These are phyloP conservation scores for Baronia brevicornis DNA, from an alignment of 2,888 invertebrate species.

Conservation along the genomic window DNA sequence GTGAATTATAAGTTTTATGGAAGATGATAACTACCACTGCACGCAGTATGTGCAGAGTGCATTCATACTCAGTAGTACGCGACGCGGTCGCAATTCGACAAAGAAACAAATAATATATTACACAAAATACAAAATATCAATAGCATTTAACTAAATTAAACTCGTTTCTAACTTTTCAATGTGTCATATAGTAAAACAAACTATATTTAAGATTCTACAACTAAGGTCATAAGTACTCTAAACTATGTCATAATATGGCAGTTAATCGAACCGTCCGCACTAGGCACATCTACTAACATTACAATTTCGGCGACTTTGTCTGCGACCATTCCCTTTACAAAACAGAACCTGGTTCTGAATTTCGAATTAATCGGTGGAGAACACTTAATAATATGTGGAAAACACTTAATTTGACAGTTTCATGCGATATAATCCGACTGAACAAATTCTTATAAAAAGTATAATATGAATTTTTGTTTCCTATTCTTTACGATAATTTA, in stretches of 20 bases:
- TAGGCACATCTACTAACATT: conserved; percentile 51
- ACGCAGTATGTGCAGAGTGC: conserved; percentile 39
- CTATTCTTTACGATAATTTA: too few species aligned
- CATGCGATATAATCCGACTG: conserved; percentile 14
- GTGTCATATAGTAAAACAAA: conserved; percentile 55
- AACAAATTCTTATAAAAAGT: too few species aligned
- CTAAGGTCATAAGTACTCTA: conserved; percentile 64
- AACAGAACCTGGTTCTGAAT: conserved; percentile 64
- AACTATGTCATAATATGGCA: conserved; percentile 75
- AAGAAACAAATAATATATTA: conserved; percentile 46
- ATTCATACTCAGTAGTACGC: conserved; percentile 32
- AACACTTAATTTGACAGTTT: conserved; percentile 32
- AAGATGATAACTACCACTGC: conserved; percentile 26
- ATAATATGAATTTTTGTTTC: too few species aligned
- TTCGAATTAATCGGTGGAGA: conserved; percentile 69
- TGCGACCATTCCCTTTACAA: conserved; percentile 40
- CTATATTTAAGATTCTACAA: conserved; percentile 56
- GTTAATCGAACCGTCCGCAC: conserved; percentile 71
- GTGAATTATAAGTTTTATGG: conserved; percentile 47
- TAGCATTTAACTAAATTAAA: conserved; percentile 54
- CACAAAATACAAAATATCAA: conserved; percentile 37
- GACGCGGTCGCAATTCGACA: conserved; percentile 36
- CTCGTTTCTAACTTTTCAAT: conserved; percentile 65
- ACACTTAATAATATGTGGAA: too few species aligned
- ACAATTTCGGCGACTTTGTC: conserved; percentile 44